Base-by-base conservation (phyloP, 2,113 vertebrate species). In the Erythrocercus mccallii region DNA sequence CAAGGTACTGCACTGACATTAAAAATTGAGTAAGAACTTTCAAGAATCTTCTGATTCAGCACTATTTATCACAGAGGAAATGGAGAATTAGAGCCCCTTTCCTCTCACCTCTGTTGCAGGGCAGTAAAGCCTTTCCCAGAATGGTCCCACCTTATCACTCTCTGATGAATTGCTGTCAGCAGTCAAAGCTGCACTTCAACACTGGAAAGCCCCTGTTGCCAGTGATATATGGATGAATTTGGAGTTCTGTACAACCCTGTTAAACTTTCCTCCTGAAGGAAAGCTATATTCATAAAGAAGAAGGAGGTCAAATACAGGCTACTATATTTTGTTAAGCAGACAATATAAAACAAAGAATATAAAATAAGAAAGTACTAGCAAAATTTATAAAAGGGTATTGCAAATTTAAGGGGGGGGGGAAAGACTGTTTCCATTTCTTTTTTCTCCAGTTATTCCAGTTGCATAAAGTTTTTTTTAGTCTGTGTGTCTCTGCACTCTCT, bases 1-100 rank as follows among this genome's bases (percentile, higher is more conserved):
- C 81, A 90, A 92, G 70, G 68, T 44, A 81, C 79, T 48, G 79
- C 58, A 62, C 42, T 94, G 87, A 83, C 74, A 91, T 53, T 89
- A 73, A 89, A 92, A 88, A 95, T 78, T 81, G 86, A 94, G 51
- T 70, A 88, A 96, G 85, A 88, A 81, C 44, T 88, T 96, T 68
- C 35, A 90, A 86, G 65, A 91, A 37, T 62, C 79, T 86, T 86
- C 87, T 94, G 92, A 96, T 92, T 95, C 95, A 96, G 81, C 92
- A 95, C 88, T 71, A 74, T 93, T 90, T 90, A 68, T 92, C 78
- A 86, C 6, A 11, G 51, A 83, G 74, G 64, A 92, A 95, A 88
- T 69, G 35, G 71, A 85, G 78, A 93, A 83, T 93, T 93, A 92
- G 68, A 90, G 82, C 18, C 42, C 64, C 5, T 4, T 61, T 92